phyloP scores from a whole-genome alignment of 2,113 vertebrate genomes.

The Sporophila hypoxantha region DNA sequence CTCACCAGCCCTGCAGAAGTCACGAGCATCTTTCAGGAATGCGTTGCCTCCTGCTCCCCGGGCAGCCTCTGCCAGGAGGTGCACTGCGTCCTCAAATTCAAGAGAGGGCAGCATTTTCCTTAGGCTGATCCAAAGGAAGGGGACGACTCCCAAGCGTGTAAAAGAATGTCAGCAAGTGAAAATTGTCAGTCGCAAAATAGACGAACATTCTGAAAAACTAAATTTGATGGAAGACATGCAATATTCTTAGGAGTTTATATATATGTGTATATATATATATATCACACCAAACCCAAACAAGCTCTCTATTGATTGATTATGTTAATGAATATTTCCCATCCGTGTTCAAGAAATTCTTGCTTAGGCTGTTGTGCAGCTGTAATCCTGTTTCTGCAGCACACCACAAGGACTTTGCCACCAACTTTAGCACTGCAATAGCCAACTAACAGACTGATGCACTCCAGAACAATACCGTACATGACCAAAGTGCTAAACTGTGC shows the following conservation, averaged over 20 bases:
- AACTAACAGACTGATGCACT: neutral
- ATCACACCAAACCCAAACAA: neutral
- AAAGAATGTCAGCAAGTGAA: conserved; percentile 31
- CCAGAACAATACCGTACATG: neutral
- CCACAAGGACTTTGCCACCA: neutral
- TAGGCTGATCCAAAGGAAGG: conserved; percentile 29
- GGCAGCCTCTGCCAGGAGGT: conserved; percentile 13
- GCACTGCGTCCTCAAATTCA: conserved; percentile 57
- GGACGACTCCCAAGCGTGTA: neutral
- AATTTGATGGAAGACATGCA: neutral
- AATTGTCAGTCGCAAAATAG: neutral
- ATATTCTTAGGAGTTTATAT: neutral
- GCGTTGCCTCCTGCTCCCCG: neutral
- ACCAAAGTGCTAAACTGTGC: neutral
- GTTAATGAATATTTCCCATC: neutral
- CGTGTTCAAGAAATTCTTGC: neutral
- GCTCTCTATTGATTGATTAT: neutral
- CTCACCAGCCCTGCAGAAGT: neutral
- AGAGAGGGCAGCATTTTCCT: conserved; percentile 78
- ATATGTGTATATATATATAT: neutral
- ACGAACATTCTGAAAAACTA: neutral
- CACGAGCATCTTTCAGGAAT: neutral
- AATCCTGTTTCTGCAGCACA: neutral
- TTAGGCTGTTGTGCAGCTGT: neutral
- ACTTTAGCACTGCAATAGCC: neutral